These are phyloP conservation scores for Vespertilio murinus DNA, from an alignment of 2,797 vertebrate genomes.

Conservation along the genomic window DNA sequence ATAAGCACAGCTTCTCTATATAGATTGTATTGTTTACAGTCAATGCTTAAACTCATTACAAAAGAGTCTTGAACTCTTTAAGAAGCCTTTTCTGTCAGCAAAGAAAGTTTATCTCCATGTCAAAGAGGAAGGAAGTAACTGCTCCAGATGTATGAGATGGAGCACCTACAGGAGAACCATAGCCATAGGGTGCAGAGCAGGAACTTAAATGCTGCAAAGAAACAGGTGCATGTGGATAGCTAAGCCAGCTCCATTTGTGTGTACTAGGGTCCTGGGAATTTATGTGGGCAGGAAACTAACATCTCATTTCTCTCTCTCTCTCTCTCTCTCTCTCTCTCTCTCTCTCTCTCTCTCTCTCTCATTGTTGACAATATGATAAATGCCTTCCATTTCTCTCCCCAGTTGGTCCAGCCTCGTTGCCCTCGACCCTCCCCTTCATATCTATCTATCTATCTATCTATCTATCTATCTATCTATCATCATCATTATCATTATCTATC, in stretches of 20 bases:
- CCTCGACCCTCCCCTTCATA: not conserved
- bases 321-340: too few species aligned
- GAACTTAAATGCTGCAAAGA: not conserved
- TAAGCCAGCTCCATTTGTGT: not conserved
- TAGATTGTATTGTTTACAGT: conserved; percentile 1
- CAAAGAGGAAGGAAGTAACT: not conserved
- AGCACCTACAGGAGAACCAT: rapidly evolving
- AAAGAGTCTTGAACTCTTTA: not conserved
- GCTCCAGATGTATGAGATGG: not conserved
- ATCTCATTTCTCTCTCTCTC: too few species aligned
- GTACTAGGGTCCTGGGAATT: not conserved
- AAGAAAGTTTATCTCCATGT: not conserved
- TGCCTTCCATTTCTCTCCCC: too few species aligned
- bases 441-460: too few species aligned
- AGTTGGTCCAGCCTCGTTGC: too few species aligned
- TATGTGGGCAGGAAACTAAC: not conserved
- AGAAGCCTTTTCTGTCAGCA: not conserved
- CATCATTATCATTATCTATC: too few species aligned
- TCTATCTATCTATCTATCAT: too few species aligned
- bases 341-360: too few species aligned
- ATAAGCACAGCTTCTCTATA: not conserved
- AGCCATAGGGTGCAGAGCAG: not conserved
- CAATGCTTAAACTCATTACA: not conserved
- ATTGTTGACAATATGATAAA: too few species aligned
- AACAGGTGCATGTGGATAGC: rapidly evolving